These are phyloP conservation scores for Cyphomyrus plagiostoma DNA, from an alignment of 2,113 vertebrate species.

Conservation along the genomic window DNA sequence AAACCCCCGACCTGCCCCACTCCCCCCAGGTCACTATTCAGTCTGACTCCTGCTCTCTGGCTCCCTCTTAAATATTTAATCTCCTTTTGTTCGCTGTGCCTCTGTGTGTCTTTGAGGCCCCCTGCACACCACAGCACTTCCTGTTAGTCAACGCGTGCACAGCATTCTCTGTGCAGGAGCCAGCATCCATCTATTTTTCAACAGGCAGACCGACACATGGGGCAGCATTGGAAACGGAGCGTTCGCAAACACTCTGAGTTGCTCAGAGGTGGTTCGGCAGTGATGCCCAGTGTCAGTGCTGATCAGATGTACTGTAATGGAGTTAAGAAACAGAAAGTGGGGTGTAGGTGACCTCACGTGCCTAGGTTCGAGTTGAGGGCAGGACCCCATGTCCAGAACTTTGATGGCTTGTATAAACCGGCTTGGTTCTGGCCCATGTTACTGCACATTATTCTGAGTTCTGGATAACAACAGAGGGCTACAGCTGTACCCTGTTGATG, in stretches of 20 bases:
- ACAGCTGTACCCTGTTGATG: neutral
- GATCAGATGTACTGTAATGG: neutral
- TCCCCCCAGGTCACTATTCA: neutral
- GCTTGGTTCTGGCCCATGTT: neutral
- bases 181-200: neutral
- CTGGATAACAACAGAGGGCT: neutral
- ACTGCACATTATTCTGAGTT: neutral
- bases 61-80: conserved; percentile 14
- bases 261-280: neutral
- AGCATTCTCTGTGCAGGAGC: too few relatives aligned
- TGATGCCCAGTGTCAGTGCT: neutral
- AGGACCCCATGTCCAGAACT: neutral
- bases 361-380: neutral
- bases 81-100: neutral
- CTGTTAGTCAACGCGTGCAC: neutral
- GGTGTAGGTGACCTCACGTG: neutral
- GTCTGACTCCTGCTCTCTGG: neutral
- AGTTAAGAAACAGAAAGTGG: neutral
- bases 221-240: neutral
- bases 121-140: neutral
- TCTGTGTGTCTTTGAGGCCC: neutral
- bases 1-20: neutral
- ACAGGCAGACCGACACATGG: neutral
- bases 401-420: neutral
- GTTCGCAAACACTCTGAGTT: neutral